Evolutionary conservation across 1,140 invertebrate species (phyloP), one percentile per base, ranked within the genome.

Genomic region (Lanistes nyassanus): DNA sequence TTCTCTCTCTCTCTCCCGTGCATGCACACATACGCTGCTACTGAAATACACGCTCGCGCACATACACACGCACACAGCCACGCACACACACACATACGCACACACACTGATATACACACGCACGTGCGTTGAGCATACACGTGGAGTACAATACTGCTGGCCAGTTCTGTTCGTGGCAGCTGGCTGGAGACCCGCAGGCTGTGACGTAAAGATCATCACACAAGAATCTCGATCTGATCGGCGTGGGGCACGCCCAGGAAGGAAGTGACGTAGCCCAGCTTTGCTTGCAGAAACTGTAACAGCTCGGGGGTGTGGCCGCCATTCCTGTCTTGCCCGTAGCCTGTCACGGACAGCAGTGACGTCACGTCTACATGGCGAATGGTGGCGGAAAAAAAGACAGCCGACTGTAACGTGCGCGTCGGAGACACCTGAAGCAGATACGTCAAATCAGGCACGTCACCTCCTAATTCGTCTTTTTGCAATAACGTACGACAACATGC

Each of bases 281-380:
- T 13, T 36, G 26, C 13, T 13, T 67, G 42, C 9, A 75, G 11
- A 34, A 56, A 67, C 31, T 68, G 64, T 26, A 75, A 47, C 2
- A 75, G 74, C 26, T 58, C n/a, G 29, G 74, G 74, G 16, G 74
- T 75, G 64, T 75, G 74, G 11, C 74, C 74, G 36, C 74, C 65
- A 39, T 67, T 23, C 56, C 29, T 26, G 36, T 75, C 74, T 51
- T 75, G 39, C 31, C 74, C 74, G 37, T 75, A 75, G 2, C 74
- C 74, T 16, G 74, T 75, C 7, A 67, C 47, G 1, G 74, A 75
- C 9, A 75, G 36, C 23, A 23, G 31, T 21, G 34, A 51, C 34
- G 9, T 23, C 34, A 58, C 21, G 26, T 21, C n/a, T 36, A 62
- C 34, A 13, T 72, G 55, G 23, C 29, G 47, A 51, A 39, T 21